Conservation (phyloP, 2,888 invertebrate species). For the Pammene fasciana region DNA sequence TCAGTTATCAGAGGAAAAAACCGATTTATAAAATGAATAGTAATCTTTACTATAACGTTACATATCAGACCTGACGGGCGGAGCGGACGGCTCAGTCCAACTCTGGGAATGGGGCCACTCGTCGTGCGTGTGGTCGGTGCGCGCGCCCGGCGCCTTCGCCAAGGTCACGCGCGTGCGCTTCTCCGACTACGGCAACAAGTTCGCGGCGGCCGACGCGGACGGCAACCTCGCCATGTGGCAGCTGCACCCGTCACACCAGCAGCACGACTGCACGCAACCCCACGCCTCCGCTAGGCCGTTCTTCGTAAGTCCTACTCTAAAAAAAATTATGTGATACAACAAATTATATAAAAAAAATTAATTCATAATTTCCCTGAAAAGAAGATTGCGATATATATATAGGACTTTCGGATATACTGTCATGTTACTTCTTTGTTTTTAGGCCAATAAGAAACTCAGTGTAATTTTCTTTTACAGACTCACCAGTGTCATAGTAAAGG, state of each 20-base stretch:
- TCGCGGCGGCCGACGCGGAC: conserved; percentile 98
- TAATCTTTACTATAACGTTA: no score
- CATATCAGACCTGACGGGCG: conserved; percentile 92
- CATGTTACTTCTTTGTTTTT: no score
- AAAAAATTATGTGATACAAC: no score
- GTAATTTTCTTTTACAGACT: conserved; percentile 86
- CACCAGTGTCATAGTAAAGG: conserved; percentile 98
- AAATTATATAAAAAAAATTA: no score
- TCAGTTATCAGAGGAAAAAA: no score
- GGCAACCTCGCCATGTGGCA: conserved; percentile 98
- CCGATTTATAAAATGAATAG: no score
- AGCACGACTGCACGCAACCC: conserved; percentile 77
- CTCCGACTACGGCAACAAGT: conserved; percentile 98
- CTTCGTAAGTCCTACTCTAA: conserved; percentile 87
- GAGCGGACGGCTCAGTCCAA: conserved; percentile 97
- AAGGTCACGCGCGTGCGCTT: conserved; percentile 98
- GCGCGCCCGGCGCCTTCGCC: conserved; percentile 97
- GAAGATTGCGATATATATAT: no score
- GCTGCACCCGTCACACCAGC: conserved; percentile 87
- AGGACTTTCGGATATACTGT: no score
- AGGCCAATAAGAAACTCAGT: no score
- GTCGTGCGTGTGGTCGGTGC: conserved; percentile 93
- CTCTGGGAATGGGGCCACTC: conserved; percentile 99
- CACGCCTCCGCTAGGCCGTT: conserved; percentile 88
- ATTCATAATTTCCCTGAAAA: no score